Conservation (phyloP, 2,113 vertebrate species). For the Solea solea region DNA sequence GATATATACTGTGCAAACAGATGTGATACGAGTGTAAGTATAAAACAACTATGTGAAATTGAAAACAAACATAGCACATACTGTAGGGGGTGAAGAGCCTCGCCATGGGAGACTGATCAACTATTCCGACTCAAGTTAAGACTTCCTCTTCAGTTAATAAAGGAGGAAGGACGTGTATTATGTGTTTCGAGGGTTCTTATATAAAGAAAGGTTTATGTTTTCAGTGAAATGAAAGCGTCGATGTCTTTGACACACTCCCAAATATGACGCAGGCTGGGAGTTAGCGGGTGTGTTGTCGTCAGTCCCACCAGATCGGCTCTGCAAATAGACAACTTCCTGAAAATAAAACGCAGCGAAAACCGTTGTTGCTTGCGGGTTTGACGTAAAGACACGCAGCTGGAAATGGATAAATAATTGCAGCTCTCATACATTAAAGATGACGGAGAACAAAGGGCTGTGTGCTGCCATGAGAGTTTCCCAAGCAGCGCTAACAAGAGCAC, state of each 20-base stretch:
- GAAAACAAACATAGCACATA: constrained; percentile 19
- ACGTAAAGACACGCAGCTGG: constrained; percentile 15
- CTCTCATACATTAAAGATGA: constrained; percentile 65
- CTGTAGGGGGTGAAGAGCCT: background rate
- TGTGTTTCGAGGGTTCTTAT: too few species aligned
- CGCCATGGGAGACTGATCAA: constrained; percentile 27
- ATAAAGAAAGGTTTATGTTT: background rate
- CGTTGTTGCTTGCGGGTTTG: background rate
- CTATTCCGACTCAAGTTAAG: constrained; percentile 25
- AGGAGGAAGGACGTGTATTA: background rate
- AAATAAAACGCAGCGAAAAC: constrained; percentile 33
- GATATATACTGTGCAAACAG: constrained; percentile 33
- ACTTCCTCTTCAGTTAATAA: constrained; percentile 12
- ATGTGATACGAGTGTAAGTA: constrained; percentile 33
- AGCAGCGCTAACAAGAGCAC: constrained; percentile 32
- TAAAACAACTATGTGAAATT: constrained; percentile 12
- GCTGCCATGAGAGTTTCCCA: constrained; percentile 33
- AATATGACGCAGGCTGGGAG: background rate
- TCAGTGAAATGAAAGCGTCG: background rate
- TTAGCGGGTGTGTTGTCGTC: constrained; percentile 34
- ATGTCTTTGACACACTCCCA: background rate
- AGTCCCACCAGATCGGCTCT: constrained; percentile 36
- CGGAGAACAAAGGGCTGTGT: constrained; percentile 59
- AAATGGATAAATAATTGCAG: constrained; percentile 59
- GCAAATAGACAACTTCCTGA: constrained; percentile 42